A percentile compares a stretch with the other conserved stretches of the same genome.
phyloP scores from a whole-genome alignment of 2,888 invertebrate species.

The Eupsilia transversa region DNA sequence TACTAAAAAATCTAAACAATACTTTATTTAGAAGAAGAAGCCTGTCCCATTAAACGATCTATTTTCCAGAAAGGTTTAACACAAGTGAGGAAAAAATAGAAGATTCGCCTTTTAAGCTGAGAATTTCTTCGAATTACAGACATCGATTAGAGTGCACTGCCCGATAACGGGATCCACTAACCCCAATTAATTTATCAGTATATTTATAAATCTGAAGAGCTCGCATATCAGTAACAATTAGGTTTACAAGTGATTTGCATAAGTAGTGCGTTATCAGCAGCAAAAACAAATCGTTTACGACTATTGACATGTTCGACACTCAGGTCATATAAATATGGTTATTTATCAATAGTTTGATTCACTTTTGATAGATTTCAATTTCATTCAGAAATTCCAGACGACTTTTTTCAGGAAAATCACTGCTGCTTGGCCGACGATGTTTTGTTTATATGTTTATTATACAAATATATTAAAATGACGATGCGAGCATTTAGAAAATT shows the following conservation, averaged over 20 bases:
- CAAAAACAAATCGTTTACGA: constrained; percentile 15
- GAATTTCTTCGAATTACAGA: constrained; percentile 12
- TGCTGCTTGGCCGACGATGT: no score
- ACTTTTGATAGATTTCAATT: neutral
- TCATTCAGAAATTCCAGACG: neutral
- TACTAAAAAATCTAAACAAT: neutral
- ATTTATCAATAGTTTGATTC: neutral
- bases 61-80: neutral
- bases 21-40: neutral
- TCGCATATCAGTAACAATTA: constrained; percentile 41
- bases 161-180: constrained; percentile 44
- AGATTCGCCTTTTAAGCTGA: neutral
- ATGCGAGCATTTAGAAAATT: no score
- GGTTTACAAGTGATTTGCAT: constrained; percentile 51
- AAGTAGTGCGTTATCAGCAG: constrained; percentile 27
- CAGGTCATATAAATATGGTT: constrained; percentile 11
- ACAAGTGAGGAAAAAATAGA: neutral
- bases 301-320: neutral
- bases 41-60: no score
- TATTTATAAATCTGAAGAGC: constrained; percentile 58
- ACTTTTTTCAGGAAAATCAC: neutral
- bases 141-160: constrained; percentile 32
- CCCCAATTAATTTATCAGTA: constrained; percentile 49
- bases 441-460: no score
- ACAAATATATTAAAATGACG: no score